Evolutionary conservation across 2,888 invertebrate species (phyloP), one percentile per base, ranked within the genome.

Genomic region (Deilephila porcellus): DNA sequence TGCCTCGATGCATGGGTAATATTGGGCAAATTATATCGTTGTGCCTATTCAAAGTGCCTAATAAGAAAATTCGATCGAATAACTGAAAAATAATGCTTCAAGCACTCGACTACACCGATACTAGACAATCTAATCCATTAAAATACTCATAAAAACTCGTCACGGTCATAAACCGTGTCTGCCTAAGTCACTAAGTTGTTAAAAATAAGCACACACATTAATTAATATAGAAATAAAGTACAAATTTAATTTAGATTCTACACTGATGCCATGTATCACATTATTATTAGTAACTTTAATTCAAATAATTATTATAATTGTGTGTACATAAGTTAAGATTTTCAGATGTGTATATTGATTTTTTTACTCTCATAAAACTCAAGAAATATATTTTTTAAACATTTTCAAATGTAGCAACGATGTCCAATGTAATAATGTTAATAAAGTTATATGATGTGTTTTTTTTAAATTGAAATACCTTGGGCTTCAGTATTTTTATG

Each of bases 181-280:
- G 56, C 75, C 71, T 78, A 82, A 78, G 77, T 81, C 79, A 81
- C 78, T 45, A 74, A 76, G 74, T 72, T 72, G 53, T 62, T 56
- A 34, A 75, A 74, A 79, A 81, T 78, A 74, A 75, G 76, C 73
- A 77, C 81, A 76, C 71, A 76, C 73, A 74, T 81, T 78, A n/a
- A n/a, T 56, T 82, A 81, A 83, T 80, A 80, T 77, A 76, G 73
- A 73, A 37, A 73, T 67, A 74, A 86, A 91, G 91, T 91, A 91
- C 91, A 91, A 91, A 91, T 85, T 84, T 83, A 83, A 82, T 83
- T 76, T 85, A 85, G 82, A 83, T 79, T 75, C 82, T 81, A 85
- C 82, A 82, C 71, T 34, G 88, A 88, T 91, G 92, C 92, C 91
- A 92, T 92, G 88, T 86, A 85, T 86, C 85, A 86, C 82, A 82